Base-by-base conservation (phyloP, 2,888 invertebrate species). In the Lymantria monacha region DNA sequence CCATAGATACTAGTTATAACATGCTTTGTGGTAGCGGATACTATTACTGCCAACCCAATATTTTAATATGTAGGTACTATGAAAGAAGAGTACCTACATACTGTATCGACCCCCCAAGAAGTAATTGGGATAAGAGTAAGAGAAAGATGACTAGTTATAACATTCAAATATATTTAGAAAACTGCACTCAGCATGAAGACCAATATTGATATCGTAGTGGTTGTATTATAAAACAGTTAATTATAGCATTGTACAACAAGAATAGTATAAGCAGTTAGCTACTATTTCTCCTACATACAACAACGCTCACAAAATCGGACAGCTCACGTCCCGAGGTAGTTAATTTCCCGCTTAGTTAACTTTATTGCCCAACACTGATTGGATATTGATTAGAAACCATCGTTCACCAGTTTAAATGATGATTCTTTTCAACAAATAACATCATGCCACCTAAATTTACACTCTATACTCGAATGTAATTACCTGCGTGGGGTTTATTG, bases 281-380 rank as follows among this genome's bases (percentile, higher is more conserved):
- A 33, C 33, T 10, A 33, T 33, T 33, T 33, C 9, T 10, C 10
- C 5, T 10, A 33, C 3, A 5, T 22, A 22, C 22, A 22, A 22
- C 33, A 33, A 5, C 3, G 33, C 33, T 7, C 33, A 33, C 33
- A 33, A 8, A 55, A 44, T 44, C 56, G 68, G 72, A 70, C 70
- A 76, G 74, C 69, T 66, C 72, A 63, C 63, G 56, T 62, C 67
- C 72, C 65, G 71, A 64, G 76, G 70, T 76, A 81, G 77, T 87
- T 88, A 90, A 91, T 91, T 91, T 91, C 88, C 68, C 89, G 91
- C 79, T 91, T 86, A 88, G 90, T 91, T 91, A 90, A 88, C 82
- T 91, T 91, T 90, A 90, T 82, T 72, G 69, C 87, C 72, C 59
- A 55, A 66, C 79, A 69, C 76, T 89, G 91, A 91, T 91, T 90